Percentiles rank a stretch among this genome's conserved stretches.
Conservation (phyloP, 1,140 invertebrate species). For the Holcopasites calliopsidis region DNA sequence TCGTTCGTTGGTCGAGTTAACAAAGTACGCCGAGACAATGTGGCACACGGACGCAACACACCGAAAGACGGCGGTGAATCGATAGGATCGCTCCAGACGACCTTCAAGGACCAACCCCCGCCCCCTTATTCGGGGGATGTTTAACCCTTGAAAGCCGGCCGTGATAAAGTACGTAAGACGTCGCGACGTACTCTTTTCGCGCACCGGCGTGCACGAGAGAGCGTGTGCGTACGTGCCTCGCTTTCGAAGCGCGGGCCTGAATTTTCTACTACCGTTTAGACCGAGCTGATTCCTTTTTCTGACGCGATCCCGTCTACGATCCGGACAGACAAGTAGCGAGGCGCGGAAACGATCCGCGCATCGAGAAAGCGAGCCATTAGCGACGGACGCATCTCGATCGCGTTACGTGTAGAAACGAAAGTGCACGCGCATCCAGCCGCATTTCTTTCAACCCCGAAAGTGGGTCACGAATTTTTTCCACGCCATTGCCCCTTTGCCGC, state of each 20-base stretch:
- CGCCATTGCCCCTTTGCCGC: conserved; percentile 53
- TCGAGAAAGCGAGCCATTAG: conserved; percentile 30
- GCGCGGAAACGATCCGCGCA: background rate
- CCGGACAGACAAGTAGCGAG: background rate
- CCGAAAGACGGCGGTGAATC: conserved; percentile 57
- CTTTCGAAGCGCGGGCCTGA: too few relatives aligned
- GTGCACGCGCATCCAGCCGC: conserved; percentile 7
- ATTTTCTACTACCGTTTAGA: too few relatives aligned
- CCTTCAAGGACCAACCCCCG: conserved; percentile 66
- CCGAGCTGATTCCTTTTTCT: background rate
- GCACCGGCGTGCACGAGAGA: too few relatives aligned
- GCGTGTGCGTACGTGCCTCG: background rate
- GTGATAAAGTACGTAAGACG: conserved; percentile 52
- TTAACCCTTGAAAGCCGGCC: conserved; percentile 65
- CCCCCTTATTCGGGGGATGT: conserved; percentile 50
- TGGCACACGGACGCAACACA: conserved; percentile 13
- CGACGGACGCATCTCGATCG: conserved; percentile 32
- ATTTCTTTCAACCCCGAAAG: conserved; percentile 53
- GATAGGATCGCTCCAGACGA: conserved; percentile 75
- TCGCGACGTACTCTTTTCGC: conserved; percentile 20
- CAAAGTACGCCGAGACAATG: conserved; percentile 29
- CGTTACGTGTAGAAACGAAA: conserved; percentile 18
- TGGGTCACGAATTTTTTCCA: conserved; percentile 64
- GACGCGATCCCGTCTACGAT: background rate
- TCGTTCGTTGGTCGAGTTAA: background rate